phyloP scores from a whole-genome alignment of 2,888 invertebrate species.

The Callyntrura guangdongensis region DNA sequence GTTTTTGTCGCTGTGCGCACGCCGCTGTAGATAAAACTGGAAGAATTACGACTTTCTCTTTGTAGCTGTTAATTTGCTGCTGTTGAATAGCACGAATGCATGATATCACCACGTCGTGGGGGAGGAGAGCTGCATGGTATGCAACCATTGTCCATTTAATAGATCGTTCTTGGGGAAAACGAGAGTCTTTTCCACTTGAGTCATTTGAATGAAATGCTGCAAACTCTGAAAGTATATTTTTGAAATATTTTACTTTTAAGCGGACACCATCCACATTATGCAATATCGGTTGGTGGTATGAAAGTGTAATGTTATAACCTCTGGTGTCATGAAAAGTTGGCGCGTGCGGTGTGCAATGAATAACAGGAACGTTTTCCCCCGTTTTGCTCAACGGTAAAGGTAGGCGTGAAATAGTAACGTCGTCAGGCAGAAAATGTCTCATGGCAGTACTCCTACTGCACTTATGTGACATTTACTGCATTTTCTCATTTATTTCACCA shows the following conservation, averaged over 20 bases:
- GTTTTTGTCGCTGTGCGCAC: constrained; percentile 29
- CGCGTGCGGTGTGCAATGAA: background rate
- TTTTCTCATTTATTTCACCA: constrained; percentile 27
- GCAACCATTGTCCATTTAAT: background rate
- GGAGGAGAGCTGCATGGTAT: background rate
- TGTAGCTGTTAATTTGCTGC: constrained; percentile 57
- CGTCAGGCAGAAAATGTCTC: constrained; percentile 40
- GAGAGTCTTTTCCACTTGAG: background rate
- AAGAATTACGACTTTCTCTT: constrained; percentile 11
- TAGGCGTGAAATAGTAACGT: constrained; percentile 54
- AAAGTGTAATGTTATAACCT: too few relatives aligned
- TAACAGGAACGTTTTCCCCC: background rate
- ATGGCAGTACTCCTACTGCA: constrained; percentile 50
- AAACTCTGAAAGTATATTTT: too few relatives aligned
- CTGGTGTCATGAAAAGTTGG: too few relatives aligned
- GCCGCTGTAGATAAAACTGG: background rate
- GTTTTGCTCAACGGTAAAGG: constrained; percentile 29
- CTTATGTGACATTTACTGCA: constrained; percentile 67
- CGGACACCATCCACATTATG: too few relatives aligned
- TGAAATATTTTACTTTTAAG: too few relatives aligned
- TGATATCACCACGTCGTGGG: background rate
- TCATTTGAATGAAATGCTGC: background rate
- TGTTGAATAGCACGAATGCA: background rate
- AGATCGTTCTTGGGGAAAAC: background rate
- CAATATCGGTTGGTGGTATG: too few relatives aligned